phyloP scores from a whole-genome alignment of 2,797 vertebrate genomes.

The Sebastes diaconus region DNA sequence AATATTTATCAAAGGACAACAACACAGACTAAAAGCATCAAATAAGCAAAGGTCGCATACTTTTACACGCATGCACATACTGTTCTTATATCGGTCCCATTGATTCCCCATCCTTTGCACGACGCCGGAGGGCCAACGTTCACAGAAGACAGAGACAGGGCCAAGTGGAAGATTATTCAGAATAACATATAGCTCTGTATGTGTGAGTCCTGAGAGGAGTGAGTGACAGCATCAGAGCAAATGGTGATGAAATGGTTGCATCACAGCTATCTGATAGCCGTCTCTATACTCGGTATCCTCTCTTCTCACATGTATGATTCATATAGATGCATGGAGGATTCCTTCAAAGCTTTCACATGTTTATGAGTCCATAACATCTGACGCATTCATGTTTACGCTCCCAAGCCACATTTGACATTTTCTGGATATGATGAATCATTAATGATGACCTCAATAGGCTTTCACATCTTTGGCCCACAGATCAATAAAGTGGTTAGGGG shows the following conservation, averaged over 20 bases:
- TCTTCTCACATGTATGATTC: constrained; percentile 73
- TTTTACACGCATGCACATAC: constrained; percentile 19
- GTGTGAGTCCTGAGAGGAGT: constrained; percentile 44
- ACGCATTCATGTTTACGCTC: constrained; percentile 79
- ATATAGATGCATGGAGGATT: constrained; percentile 63
- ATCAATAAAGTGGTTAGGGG: constrained; percentile 87
- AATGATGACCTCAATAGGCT: constrained; percentile 88
- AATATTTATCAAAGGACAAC: constrained; percentile 70
- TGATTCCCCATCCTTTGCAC: constrained; percentile 16
- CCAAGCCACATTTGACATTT: constrained; percentile 85
- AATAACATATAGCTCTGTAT: constrained; percentile 38
- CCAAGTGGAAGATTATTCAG: constrained; percentile 52
- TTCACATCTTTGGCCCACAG: constrained; percentile 85
- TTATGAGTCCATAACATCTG: constrained; percentile 80
- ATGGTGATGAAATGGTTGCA: constrained; percentile 64
- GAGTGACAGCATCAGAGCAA: constrained; percentile 60
- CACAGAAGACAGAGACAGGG: constrained; percentile 19
- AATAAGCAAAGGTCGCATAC: constrained; percentile 25
- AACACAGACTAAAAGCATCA: constrained; percentile 55
- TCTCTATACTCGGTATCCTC: constrained; percentile 40
- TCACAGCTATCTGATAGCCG: constrained; percentile 51
- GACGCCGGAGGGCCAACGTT: constrained; percentile 17
- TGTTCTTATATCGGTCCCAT: constrained; percentile 5
- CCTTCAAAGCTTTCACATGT: constrained; percentile 74
- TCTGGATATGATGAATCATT: constrained; percentile 87